Evolutionary conservation across 1,140 invertebrate species (phyloP).

Genomic region (Pseudomyrmex dendroicus): DNA sequence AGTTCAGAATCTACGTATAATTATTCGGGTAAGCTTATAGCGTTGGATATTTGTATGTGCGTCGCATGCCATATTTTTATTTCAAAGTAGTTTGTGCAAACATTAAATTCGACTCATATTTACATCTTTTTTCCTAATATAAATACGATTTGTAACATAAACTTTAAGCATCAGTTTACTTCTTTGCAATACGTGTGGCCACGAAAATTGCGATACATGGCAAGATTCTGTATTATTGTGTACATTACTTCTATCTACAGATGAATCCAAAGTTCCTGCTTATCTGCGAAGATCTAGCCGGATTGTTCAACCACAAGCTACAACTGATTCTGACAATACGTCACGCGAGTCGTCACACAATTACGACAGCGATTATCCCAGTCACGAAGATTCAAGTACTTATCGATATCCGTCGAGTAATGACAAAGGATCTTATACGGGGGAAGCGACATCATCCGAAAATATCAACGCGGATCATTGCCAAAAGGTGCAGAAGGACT

Average conservation of each 20-base stretch:
- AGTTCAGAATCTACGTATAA: constrained; percentile 17
- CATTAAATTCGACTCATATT: too few species aligned
- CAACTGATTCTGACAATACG: neutral
- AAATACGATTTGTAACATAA: neutral
- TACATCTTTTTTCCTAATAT: too few species aligned
- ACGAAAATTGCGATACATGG: too few species aligned
- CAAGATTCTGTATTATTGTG: neutral
- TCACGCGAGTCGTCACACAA: neutral
- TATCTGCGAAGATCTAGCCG: constrained; percentile 12
- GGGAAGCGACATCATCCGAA: constrained; percentile 28
- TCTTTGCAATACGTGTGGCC: too few species aligned
- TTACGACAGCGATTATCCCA: constrained; percentile 52
- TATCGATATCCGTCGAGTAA: neutral
- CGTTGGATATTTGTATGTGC: neutral
- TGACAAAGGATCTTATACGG: neutral
- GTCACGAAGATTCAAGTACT: constrained; percentile 6
- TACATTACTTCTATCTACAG: neutral
- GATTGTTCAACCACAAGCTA: neutral
- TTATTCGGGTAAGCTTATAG: constrained; percentile 29
- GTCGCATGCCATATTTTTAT: neutral
- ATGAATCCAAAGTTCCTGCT: neutral
- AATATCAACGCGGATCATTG: constrained; percentile 81
- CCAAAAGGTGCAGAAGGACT: constrained; percentile 87
- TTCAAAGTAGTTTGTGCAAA: neutral
- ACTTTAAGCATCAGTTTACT: too few species aligned